Conservation (phyloP, 2,113 vertebrate genomes). For the Tetrax tetrax region DNA sequence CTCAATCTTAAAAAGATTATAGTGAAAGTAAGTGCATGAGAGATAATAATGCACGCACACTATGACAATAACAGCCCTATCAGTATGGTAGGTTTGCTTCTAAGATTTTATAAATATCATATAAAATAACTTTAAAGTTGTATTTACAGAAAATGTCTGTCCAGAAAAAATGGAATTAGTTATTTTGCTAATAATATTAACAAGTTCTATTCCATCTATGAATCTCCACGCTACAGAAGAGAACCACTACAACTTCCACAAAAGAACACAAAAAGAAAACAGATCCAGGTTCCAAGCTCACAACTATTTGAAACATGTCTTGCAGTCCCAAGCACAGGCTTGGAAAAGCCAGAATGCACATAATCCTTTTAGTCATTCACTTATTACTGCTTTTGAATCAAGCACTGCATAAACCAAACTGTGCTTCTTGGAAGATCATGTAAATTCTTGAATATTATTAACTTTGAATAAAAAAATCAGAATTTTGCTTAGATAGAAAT, state of each 20-base stretch:
- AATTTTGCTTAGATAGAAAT: background rate
- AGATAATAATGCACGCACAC: background rate
- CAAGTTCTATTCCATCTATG: background rate
- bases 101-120: background rate
- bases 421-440: background rate
- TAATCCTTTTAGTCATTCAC: background rate
- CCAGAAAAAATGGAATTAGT: background rate
- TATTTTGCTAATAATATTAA: background rate
- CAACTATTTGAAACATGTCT: background rate
- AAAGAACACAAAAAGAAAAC: background rate
- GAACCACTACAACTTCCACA: background rate
- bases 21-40: background rate
- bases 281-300: background rate
- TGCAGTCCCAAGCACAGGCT: background rate
- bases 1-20: background rate
- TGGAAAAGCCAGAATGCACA: constrained; percentile 1
- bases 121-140: background rate
- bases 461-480: background rate
- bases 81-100: background rate
- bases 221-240: background rate
- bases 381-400: background rate
- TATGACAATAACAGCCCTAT: background rate
- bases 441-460: background rate
- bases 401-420: background rate
- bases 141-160: background rate